Evolutionary conservation across 2,797 vertebrate genomes (phyloP), one percentile per base, ranked within the genome.

Genomic region (Alcedo atthis): DNA sequence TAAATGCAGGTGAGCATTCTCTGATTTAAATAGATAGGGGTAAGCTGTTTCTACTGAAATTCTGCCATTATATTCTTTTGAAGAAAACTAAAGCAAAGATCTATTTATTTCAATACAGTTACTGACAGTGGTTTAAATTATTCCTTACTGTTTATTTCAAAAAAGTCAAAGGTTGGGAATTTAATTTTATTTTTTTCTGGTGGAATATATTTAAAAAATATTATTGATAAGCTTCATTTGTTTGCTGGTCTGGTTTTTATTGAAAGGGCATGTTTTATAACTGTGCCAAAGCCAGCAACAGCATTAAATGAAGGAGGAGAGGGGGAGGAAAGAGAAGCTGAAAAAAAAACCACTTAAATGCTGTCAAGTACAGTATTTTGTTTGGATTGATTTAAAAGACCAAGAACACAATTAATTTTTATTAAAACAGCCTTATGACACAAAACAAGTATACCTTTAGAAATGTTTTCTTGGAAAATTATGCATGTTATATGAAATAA

Each of bases 141-240:
- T 90, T 96, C 53, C 67, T 95, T 94, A 67, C 26, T 93, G 49
- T 91, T 95, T 85, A 91, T 87, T 97, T 94, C 67, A 93, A 94
- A 95, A 61, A 9, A 94, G 74, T 93, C 64, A 92, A 95, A 91
- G 64, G 37, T 70, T 96, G 48, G n/a, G 45, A 89, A 91, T 75
- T 79, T 75, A 86, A 58, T 93, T 93, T 87, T 81, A 32, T 80
- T 85, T 91, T 82, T 91, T 94, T 86, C 83, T 95, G 43, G 35
- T 66, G 21, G 57, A 85, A 90, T 45, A 61, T 55, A 81, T 96
- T 94, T 95, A 35, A 57, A 84, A 96, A 96, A 91, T 92, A 92
- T 91, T 80, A 93, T 57, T 74, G 61, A 90, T 90, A 94, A 94
- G 81, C 69, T 93, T 94, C 64, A 74, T 96, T 96, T 93, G 81